Base-by-base conservation (phyloP, 2,888 invertebrate genomes). In the Epirrhoe alternata region DNA sequence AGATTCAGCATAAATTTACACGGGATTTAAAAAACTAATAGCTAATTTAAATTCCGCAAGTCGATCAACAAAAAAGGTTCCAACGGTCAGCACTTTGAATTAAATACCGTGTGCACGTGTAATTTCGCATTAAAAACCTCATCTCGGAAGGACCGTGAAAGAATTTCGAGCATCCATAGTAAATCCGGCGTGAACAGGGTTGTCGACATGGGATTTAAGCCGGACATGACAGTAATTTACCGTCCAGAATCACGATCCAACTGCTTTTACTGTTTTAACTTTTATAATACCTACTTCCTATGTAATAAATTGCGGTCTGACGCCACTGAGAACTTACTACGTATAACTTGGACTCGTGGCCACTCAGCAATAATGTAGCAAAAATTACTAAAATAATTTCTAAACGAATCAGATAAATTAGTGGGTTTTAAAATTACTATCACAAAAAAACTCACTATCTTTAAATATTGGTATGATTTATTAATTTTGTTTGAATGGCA, bases 81-180 rank as follows among this genome's bases (percentile, higher is more conserved):
- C 14, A 30, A 52, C 50, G 61, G 57, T 42, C 56, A 56, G 52
- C 59, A 33, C 33, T 61, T 63, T 57, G 53, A 64, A 64, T 57
- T 62, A 63, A 67, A 64, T 54, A 57, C 62, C 52, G 45, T 52
- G 60, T 63, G 67, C 67, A 64, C 61, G 68, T 61, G 64, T 64
- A 66, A 71, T 68, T 68, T 69, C 61, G 49, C 64, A 68, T 68
- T 68, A 68, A 64, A 60, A 74, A 72, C 59, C 58, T 67, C 60
- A 69, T 68, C 60, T 64, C 58, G 57, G 61, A 65, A 57, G 52
- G 55, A 16, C 45, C 64, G 72, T 68, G 69, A 66, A 66, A 64
- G 59, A 59, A 72, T 60, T 64, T 73, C 70, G 71, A 74, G 74
- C 65, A 61, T 64, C 61, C 57, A 61, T 76, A 64, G 81, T 79